Percentiles rank a stretch among this genome's conserved stretches.
These are phyloP conservation scores for Numida meleagris DNA, from an alignment of 2,113 vertebrate species.

Conservation along the genomic window DNA sequence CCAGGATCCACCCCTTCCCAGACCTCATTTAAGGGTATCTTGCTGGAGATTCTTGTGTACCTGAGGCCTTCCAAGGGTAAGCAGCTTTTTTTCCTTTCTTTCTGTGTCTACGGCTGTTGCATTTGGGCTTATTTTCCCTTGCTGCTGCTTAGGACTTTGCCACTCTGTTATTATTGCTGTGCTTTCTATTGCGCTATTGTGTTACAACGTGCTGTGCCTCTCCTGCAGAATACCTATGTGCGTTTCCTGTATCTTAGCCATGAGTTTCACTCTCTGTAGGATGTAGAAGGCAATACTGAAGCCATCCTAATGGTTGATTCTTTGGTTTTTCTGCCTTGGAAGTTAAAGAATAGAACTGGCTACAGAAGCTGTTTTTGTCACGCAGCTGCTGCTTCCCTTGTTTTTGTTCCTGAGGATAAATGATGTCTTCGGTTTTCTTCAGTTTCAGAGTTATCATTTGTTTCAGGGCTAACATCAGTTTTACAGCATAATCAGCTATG, in stretches of 20 bases:
- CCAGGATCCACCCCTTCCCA: too few species aligned
- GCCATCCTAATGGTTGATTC: not conserved
- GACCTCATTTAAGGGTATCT: too few species aligned
- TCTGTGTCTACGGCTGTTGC: too few species aligned
- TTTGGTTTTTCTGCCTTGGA: not conserved
- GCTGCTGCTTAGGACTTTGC: too few species aligned
- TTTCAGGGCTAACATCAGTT: not conserved
- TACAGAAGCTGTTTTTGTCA: not conserved
- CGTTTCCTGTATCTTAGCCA: not conserved
- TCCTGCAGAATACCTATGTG: accelerated
- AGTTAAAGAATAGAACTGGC: not conserved
- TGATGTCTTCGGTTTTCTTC: not conserved
- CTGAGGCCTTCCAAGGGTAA: too few species aligned
- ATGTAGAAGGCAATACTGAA: not conserved
- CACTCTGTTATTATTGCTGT: too few species aligned
- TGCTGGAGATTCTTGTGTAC: too few species aligned
- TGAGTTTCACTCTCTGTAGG: not conserved
- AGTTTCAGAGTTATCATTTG: not conserved
- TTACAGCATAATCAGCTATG: not conserved
- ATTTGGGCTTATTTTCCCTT: too few species aligned
- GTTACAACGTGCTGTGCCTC: not conserved
- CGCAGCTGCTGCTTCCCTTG: not conserved
- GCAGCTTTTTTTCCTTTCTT: too few species aligned
- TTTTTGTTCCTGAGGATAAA: not conserved
- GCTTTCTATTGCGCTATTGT: too few species aligned